Conservation (phyloP, 2,888 invertebrate genomes). For the Drosophila testacea region DNA sequence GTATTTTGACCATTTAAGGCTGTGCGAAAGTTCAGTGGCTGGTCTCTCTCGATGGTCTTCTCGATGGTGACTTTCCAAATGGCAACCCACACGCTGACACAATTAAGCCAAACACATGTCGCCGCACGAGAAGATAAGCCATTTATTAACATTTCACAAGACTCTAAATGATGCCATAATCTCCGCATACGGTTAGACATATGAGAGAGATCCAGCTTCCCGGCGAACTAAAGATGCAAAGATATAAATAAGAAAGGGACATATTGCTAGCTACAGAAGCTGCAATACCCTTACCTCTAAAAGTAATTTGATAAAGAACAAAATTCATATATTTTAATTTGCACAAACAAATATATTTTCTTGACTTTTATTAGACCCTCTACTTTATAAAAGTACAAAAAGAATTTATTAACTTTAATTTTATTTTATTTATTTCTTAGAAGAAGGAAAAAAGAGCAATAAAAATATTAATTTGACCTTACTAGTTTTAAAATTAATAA, state of each 20-base stretch:
- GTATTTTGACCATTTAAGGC: constrained; percentile 73
- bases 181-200: constrained; percentile 81
- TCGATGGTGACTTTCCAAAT: constrained; percentile 66
- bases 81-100: constrained; percentile 79
- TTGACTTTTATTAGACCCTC: no score
- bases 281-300: not conserved
- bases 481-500: no score
- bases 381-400: no score
- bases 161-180: constrained; percentile 80
- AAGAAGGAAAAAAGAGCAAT: no score
- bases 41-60: constrained; percentile 9
- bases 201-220: constrained; percentile 57
- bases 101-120: constrained; percentile 82
- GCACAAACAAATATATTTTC: no score
- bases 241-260: constrained; percentile 68
- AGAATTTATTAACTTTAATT: no score
- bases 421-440: no score
- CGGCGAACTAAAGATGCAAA: constrained; percentile 50
- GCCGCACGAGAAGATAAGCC: constrained; percentile 73
- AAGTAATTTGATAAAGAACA: not conserved
- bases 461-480: no score
- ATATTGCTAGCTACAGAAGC: not conserved
- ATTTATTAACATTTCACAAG: constrained; percentile 82
- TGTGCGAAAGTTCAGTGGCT: constrained; percentile 75
- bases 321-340: not conserved